Evolutionary conservation across 2,888 invertebrate genomes (phyloP).

Genomic region (Drosophila nigricruria): DNA sequence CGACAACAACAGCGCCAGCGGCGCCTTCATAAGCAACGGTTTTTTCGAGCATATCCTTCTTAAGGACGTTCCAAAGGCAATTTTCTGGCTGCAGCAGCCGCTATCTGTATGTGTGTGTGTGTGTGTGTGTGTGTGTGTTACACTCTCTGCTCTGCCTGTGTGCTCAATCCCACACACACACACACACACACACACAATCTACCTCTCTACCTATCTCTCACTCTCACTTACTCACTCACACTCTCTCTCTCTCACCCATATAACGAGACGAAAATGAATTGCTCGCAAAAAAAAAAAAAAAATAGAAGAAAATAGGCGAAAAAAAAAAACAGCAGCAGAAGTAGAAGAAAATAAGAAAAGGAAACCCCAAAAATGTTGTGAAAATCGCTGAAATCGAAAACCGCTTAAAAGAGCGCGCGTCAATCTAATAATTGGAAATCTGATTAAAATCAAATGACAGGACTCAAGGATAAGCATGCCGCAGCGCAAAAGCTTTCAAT

Average conservation of each 20-base stretch:
- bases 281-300: constrained; percentile 20
- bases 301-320: constrained; percentile 3
- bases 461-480: constrained; percentile 35
- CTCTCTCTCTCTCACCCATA: not conserved
- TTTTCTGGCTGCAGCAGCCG: constrained; percentile 70
- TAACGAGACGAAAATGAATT: constrained; percentile 34
- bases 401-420: constrained; percentile 56
- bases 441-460: constrained; percentile 53
- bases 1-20: constrained; percentile 41
- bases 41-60: constrained; percentile 81
- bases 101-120: constrained; percentile 29
- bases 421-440: constrained; percentile 58
- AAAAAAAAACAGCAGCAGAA: constrained; percentile 5
- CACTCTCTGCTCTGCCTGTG: constrained; percentile 40
- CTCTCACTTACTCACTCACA: not conserved
- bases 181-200: constrained; percentile 22
- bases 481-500: constrained; percentile 20
- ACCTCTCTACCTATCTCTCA: constrained; percentile 11
- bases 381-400: constrained; percentile 58
- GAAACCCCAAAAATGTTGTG: constrained; percentile 24
- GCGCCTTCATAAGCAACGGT: constrained; percentile 61
- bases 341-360: constrained; percentile 22
- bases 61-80: constrained; percentile 85
- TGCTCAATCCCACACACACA: constrained; percentile 23
- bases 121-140: constrained; percentile 35